Conservation (phyloP, 2,888 invertebrate genomes). For the Bibio marci region DNA sequence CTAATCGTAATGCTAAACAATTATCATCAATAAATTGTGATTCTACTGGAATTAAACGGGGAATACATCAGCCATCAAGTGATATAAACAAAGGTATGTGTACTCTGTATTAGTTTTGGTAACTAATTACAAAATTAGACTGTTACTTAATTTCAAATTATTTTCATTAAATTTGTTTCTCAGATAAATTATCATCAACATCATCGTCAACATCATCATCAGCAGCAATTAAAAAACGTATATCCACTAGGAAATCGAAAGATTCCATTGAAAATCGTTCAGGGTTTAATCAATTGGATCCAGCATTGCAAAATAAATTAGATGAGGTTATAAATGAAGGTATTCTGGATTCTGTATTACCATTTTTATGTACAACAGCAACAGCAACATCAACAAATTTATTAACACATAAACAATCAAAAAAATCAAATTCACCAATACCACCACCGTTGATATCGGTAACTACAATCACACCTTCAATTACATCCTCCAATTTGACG, state of each 20-base stretch:
- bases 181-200: no score
- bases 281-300: conserved; percentile 15
- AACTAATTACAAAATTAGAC: no score
- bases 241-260: neutral
- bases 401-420: conserved; percentile 1
- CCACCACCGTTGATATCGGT: neutral
- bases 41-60: neutral
- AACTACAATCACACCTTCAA: neutral
- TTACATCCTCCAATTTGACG: neutral
- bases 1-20: conserved; percentile 5
- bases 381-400: neutral
- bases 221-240: neutral
- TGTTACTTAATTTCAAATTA: no score
- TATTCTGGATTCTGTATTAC: conserved; percentile 62
- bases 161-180: no score
- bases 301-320: conserved; percentile 21
- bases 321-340: conserved; percentile 60
- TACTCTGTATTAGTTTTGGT: no score
- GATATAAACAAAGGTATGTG: no score
- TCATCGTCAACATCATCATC: no score
- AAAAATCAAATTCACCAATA: neutral
- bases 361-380: conserved; percentile 41
- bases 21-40: neutral
- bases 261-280: neutral
- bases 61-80: no score